These are phyloP conservation scores for Drosophila chauvacae DNA, from an alignment of 1,140 invertebrate genomes.

Conservation along the genomic window DNA sequence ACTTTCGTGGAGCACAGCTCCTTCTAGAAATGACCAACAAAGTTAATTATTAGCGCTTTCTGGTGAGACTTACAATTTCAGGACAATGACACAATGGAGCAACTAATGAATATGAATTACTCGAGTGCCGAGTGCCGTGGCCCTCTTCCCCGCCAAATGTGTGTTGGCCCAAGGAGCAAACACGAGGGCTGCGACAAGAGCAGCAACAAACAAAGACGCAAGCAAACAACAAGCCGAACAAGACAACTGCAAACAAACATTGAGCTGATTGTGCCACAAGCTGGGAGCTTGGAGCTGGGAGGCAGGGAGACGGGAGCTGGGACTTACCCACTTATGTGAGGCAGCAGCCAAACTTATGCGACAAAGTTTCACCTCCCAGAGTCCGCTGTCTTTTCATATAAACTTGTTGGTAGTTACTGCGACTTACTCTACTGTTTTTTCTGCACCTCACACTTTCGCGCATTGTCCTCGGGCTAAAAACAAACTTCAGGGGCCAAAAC, in stretches of 20 bases:
- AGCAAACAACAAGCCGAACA: conserved; percentile 50
- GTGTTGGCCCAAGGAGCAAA: conserved; percentile 44
- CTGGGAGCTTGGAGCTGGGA: conserved; percentile 7
- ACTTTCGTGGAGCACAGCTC: not conserved
- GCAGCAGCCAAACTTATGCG: conserved; percentile 68
- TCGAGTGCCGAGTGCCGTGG: conserved; percentile 20
- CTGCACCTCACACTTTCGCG: conserved; percentile 15
- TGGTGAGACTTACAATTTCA: conserved; percentile 51
- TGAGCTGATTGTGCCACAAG: conserved; percentile 57
- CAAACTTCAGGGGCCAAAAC: conserved; percentile 69
- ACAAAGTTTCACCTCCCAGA: conserved; percentile 54
- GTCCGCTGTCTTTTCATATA: conserved; percentile 70
- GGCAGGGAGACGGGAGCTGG: conserved; percentile 1
- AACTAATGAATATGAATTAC: conserved; percentile 80
- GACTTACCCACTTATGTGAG: conserved; percentile 71
- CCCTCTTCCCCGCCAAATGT: conserved; percentile 5
- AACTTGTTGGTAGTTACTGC: conserved; percentile 67
- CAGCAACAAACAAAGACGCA: conserved; percentile 39
- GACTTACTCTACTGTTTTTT: conserved; percentile 25
- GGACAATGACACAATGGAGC: conserved; percentile 65
- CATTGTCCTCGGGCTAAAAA: conserved; percentile 54
- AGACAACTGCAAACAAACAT: conserved; percentile 68
- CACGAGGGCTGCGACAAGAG: conserved; percentile 42
- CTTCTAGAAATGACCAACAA: not conserved
- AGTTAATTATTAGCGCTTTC: conserved; percentile 60